These are phyloP conservation scores for Mystacornis crossleyi DNA, from an alignment of 2,113 vertebrate genomes.

Conservation along the genomic window DNA sequence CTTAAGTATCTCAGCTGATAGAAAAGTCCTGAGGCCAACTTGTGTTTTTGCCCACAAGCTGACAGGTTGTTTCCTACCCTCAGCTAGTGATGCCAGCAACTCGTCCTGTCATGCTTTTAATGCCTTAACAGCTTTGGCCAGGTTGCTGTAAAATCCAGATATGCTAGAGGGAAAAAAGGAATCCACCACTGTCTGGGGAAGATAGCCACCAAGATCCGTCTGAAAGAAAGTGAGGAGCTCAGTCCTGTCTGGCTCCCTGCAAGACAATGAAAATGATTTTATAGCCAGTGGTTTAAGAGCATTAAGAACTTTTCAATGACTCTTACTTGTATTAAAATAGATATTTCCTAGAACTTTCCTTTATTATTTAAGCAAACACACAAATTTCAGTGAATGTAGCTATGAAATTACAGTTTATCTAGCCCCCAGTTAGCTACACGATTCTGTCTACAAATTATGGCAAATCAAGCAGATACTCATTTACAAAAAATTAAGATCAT, in stretches of 20 bases:
- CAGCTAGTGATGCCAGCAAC: background rate
- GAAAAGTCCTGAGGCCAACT: background rate
- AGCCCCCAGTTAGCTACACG: background rate
- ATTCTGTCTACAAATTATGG: background rate
- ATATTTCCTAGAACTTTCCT: background rate
- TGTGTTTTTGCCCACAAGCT: background rate
- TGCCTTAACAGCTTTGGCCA: slow-evolving; percentile 81
- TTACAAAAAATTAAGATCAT: background rate
- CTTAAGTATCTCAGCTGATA: background rate
- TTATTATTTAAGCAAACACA: background rate
- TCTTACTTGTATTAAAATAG: background rate
- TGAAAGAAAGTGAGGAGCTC: slow-evolving; percentile 91
- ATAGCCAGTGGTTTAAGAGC: background rate
- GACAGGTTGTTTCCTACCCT: background rate
- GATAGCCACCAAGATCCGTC: slow-evolving; percentile 89
- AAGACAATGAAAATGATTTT: background rate
- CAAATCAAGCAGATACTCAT: background rate
- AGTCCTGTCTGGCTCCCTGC: slow-evolving; percentile 87
- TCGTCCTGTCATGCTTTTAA: slow-evolving; percentile 63
- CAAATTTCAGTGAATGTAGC: background rate
- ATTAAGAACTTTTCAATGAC: background rate
- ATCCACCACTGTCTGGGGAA: slow-evolving; percentile 90
- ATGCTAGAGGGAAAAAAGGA: slow-evolving; percentile 94
- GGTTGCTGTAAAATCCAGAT: slow-evolving; percentile 87
- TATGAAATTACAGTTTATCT: background rate